These are phyloP conservation scores for Copidosoma floridanum DNA, from an alignment of 1,140 invertebrate genomes.

Conservation along the genomic window DNA sequence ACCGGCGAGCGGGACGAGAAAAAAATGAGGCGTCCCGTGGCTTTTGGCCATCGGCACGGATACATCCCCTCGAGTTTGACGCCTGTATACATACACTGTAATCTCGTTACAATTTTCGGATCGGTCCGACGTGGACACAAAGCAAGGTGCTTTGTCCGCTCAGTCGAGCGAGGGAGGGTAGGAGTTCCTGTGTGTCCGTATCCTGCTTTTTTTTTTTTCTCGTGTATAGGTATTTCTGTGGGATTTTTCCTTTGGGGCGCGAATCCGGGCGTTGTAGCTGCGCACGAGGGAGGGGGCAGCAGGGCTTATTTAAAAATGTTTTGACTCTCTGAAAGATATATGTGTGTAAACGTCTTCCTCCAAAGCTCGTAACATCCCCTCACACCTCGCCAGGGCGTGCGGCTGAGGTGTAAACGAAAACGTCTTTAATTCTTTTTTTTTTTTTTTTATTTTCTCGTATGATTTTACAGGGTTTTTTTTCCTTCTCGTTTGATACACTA, in stretches of 20 bases:
- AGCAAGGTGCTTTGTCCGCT: conserved; percentile 51
- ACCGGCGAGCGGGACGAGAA: conserved; percentile 16
- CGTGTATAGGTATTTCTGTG: conserved; percentile 18
- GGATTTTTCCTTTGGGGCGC: conserved; percentile 19
- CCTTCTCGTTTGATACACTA: no score
- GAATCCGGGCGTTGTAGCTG: no score
- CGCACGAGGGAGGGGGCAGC: no score
- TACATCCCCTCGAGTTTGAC: conserved; percentile 33
- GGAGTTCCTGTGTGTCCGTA: no score
- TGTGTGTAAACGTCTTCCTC: conserved; percentile 22
- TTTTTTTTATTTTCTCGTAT: background rate
- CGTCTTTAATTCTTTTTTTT: no score
- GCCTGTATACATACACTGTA: conserved; percentile 48
- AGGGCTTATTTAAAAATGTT: conserved; percentile 41
- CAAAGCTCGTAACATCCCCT: conserved; percentile 5
- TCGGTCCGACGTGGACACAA: conserved; percentile 45
- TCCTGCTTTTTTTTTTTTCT: background rate
- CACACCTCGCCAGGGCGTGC: conserved; percentile 4
- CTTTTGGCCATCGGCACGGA: conserved; percentile 1
- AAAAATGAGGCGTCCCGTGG: conserved; percentile 18
- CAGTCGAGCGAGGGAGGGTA: no score
- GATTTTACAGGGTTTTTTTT: no score
- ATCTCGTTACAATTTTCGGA: conserved; percentile 49
- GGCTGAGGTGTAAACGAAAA: no score
- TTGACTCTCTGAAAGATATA: conserved; percentile 43